phyloP scores from a whole-genome alignment of 1,140 invertebrate genomes.

The Aphaenogaster floridana region DNA sequence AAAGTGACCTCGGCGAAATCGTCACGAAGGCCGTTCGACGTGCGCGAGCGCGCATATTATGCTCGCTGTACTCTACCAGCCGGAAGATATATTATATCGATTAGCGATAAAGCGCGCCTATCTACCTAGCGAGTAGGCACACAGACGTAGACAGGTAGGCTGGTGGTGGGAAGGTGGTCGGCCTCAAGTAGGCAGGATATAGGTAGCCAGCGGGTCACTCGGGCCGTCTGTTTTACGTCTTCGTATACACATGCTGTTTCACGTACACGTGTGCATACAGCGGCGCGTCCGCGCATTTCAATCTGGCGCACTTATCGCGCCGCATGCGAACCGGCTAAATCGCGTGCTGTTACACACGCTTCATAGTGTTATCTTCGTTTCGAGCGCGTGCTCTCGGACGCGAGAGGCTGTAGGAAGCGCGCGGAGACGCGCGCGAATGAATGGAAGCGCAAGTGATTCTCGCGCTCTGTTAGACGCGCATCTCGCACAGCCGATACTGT shows the following conservation, averaged over 20 bases:
- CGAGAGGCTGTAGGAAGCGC: conserved; percentile 12
- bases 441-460: conserved; percentile 40
- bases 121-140: conserved; percentile 67
- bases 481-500: not conserved
- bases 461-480: not conserved
- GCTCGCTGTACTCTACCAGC: conserved; percentile 57
- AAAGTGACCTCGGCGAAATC: conserved; percentile 80
- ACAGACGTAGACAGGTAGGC: conserved; percentile 74
- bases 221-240: conserved; percentile 51
- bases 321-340: conserved; percentile 29
- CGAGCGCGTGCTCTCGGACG: conserved; percentile 28
- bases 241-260: conserved; percentile 15
- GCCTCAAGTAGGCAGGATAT: conserved; percentile 71
- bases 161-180: conserved; percentile 70
- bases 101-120: conserved; percentile 77
- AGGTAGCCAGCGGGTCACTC: conserved; percentile 61
- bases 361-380: conserved; percentile 6
- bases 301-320: conserved; percentile 41
- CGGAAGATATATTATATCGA: conserved; percentile 80
- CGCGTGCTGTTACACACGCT: conserved; percentile 29
- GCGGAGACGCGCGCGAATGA: conserved; percentile 32
- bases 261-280: not conserved
- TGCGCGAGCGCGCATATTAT: conserved; percentile 45
- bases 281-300: conserved; percentile 25
- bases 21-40: conserved; percentile 80